phyloP scores from a whole-genome alignment of 1,140 invertebrate genomes.

The Wasmannia auropunctata region DNA sequence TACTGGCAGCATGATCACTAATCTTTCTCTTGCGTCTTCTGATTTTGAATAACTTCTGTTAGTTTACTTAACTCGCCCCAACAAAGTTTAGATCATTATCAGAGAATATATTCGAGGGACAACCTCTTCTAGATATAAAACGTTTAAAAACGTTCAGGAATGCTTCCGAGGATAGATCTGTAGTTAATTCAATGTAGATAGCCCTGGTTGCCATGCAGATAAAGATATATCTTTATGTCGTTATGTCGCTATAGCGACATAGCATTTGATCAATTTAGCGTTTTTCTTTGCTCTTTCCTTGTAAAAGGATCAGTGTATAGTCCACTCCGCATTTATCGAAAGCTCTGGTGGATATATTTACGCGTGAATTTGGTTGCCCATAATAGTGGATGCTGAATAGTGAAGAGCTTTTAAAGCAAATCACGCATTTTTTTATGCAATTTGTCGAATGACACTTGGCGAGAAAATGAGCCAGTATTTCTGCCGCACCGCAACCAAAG shows the following conservation, averaged over 20 bases:
- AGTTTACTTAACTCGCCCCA: neutral
- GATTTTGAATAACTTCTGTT: accelerated
- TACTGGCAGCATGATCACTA: too few relatives aligned
- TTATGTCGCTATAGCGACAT: too few relatives aligned
- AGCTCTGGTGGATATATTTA: neutral
- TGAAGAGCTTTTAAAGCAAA: neutral
- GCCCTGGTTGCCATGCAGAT: neutral
- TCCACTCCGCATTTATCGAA: neutral
- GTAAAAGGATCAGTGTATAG: neutral
- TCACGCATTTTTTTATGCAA: too few relatives aligned
- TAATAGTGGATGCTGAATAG: neutral
- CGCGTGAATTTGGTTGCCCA: neutral
- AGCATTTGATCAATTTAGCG: neutral
- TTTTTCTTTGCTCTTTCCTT: neutral
- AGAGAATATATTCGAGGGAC: neutral
- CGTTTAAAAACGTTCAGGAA: neutral
- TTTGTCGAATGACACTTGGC: too few relatives aligned
- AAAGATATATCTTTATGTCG: too few relatives aligned
- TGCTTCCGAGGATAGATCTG: neutral
- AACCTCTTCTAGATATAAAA: neutral
- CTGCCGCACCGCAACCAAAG: too few relatives aligned
- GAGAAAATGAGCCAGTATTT: too few relatives aligned
- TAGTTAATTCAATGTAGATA: neutral
- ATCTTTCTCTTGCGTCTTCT: too few relatives aligned
- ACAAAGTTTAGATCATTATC: neutral